Evolutionary conservation across 2,888 invertebrate species (phyloP), one percentile per base, ranked within the genome.

Genomic region (Palloptera scutellata): DNA sequence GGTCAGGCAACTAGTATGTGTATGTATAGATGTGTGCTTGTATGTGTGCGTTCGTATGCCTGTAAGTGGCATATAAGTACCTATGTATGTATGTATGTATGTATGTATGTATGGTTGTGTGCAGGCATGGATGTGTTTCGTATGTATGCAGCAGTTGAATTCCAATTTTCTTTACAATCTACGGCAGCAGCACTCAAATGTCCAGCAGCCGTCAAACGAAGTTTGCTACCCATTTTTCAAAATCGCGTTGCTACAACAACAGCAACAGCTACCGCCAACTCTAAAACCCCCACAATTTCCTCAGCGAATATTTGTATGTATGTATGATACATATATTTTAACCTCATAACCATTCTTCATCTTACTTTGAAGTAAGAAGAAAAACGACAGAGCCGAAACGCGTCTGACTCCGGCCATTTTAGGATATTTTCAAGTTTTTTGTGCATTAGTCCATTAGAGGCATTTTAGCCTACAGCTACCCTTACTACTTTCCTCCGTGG

Each of bases 81-180:
- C 13, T 54, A 17, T 15, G n/a, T 51, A 20, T n/a, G 51, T 15
- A 4, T 8, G 6, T 13, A 17, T 43, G 43, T 43, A 53, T 17
- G 30, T 55, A 15, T 11, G 19, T 13, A 42, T 15, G 40, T 58
- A 52, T 64, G 48, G 48, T 11, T 43, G 19, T 52, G 15, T 41
- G n/a, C n/a, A n/a, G n/a, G n/a, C n/a, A n/a, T n/a, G n/a, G n/a
- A n/a, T n/a, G n/a, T n/a, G n/a, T n/a, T n/a, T 20, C 48, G 40
- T 40, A 41, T 57, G 66, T 51, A 42, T 61, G 40, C 52, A 57
- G 48, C 19, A 42, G 54, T 51, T 43, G 43, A 66, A 66, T 66
- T 66, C 66, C 66, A 66, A 66, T 66, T 66, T 66, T 66, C 66
- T 58, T 61, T 61, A 61, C 61, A 61, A 66, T 61, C 61, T 60